Conservation (phyloP, 2,888 invertebrate genomes). For the Leuctra nigra region DNA sequence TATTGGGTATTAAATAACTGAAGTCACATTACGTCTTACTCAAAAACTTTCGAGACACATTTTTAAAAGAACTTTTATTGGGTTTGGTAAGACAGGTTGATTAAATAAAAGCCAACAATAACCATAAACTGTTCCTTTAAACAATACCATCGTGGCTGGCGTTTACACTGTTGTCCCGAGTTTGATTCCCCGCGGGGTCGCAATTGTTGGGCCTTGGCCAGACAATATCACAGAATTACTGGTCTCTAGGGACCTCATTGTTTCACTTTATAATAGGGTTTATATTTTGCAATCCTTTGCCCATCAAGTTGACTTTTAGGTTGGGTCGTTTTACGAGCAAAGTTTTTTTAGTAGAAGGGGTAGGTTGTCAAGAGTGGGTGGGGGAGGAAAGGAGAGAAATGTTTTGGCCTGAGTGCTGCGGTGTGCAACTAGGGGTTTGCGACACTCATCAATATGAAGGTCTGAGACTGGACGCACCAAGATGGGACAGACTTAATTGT, state of each 20-base stretch:
- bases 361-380: no score
- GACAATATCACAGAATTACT: conserved; percentile 9
- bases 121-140: not conserved
- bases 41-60: not conserved
- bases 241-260: not conserved
- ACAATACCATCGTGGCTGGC: not conserved
- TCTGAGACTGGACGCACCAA: no score
- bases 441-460: no score
- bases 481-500: no score
- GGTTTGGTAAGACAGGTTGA: not conserved
- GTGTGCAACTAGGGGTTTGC: no score
- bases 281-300: conserved; percentile 8
- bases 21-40: no score
- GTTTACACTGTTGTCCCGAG: not conserved
- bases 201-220: not conserved
- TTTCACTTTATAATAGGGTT: conserved; percentile 2
- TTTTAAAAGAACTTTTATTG: not conserved
- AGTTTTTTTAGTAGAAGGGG: conserved; percentile 1
- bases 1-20: no score
- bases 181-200: not conserved
- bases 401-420: not conserved
- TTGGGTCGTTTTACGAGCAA: conserved; percentile 4
- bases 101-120: not conserved
- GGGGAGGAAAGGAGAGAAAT: not conserved
- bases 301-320: conserved; percentile 8